phyloP scores from a whole-genome alignment of 1,140 invertebrate genomes.

The Bemisia tabaci region DNA sequence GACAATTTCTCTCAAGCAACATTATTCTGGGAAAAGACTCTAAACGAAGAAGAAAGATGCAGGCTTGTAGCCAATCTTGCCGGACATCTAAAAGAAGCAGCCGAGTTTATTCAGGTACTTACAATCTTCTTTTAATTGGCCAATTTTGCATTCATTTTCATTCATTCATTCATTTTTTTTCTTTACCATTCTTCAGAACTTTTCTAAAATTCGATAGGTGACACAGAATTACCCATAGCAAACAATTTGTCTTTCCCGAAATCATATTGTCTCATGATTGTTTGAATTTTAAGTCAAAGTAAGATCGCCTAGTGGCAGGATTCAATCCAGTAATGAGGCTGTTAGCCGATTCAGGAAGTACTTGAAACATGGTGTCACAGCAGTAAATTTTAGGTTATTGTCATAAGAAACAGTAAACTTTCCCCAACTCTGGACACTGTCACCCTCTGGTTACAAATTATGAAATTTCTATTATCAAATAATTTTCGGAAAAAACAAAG shows the following conservation, averaged over 20 bases:
- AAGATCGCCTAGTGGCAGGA: too few relatives aligned
- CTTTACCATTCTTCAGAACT: not conserved
- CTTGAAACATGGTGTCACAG: too few relatives aligned
- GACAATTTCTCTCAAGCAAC: conserved; percentile 81
- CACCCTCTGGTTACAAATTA: too few relatives aligned
- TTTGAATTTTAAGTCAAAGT: not conserved
- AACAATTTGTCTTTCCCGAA: not conserved
- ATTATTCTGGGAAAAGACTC: conserved; percentile 64
- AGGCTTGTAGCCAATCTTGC: conserved; percentile 71
- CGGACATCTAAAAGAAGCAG: conserved; percentile 56
- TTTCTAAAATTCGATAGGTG: not conserved
- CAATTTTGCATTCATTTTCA: not conserved
- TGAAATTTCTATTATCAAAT: too few relatives aligned
- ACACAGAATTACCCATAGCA: not conserved
- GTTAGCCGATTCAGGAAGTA: too few relatives aligned
- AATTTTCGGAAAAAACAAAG: too few relatives aligned
- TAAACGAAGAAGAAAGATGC: conserved; percentile 53
- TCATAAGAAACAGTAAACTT: too few relatives aligned
- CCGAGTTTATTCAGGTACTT: conserved; percentile 64
- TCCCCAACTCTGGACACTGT: too few relatives aligned
- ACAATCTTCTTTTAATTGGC: conserved; percentile 2
- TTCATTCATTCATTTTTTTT: not conserved
- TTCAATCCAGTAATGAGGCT: too few relatives aligned
- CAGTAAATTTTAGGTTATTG: too few relatives aligned
- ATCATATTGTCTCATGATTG: not conserved